Percentiles rank a stretch among this genome's conserved stretches.
phyloP scores from a whole-genome alignment of 2,113 vertebrate genomes.

The Pionites leucogaster region DNA sequence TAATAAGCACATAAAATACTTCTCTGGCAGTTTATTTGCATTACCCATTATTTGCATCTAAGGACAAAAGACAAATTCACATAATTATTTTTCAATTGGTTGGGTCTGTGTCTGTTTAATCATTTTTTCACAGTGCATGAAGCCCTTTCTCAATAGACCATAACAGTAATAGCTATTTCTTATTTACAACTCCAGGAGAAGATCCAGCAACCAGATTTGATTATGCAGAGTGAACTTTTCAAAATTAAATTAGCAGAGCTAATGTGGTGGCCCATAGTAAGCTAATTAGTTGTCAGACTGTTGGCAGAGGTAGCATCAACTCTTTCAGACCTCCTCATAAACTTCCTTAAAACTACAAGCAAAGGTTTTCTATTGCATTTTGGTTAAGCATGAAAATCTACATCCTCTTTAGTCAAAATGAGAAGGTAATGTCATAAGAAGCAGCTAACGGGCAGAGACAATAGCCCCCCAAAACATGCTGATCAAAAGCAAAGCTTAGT shows the following conservation, averaged over 20 bases:
- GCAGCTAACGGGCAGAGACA: neutral
- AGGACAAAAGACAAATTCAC: conserved; percentile 56
- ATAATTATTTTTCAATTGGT: conserved; percentile 53
- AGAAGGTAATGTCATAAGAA: neutral
- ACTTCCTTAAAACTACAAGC: neutral
- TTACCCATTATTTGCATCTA: conserved; percentile 35
- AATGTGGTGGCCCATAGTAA: neutral
- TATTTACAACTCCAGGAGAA: conserved; percentile 22
- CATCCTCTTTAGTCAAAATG: neutral
- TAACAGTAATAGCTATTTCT: neutral
- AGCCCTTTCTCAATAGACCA: conserved; percentile 36
- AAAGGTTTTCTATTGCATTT: neutral
- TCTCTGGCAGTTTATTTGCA: conserved; percentile 35
- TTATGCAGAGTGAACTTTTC: conserved; percentile 30
- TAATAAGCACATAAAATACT: conserved; percentile 38
- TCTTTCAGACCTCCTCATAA: neutral
- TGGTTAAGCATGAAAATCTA: neutral
- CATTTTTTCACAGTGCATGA: conserved; percentile 20
- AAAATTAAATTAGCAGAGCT: conserved; percentile 23
- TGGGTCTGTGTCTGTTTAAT: conserved; percentile 41
- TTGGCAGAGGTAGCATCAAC: neutral
- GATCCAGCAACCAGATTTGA: neutral
- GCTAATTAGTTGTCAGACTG: neutral
- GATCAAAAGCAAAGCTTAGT: neutral
- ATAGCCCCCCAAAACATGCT: neutral